Evolutionary conservation across 1,140 invertebrate species (phyloP), one percentile per base, ranked within the genome.

Genomic region (Bombus superbus): DNA sequence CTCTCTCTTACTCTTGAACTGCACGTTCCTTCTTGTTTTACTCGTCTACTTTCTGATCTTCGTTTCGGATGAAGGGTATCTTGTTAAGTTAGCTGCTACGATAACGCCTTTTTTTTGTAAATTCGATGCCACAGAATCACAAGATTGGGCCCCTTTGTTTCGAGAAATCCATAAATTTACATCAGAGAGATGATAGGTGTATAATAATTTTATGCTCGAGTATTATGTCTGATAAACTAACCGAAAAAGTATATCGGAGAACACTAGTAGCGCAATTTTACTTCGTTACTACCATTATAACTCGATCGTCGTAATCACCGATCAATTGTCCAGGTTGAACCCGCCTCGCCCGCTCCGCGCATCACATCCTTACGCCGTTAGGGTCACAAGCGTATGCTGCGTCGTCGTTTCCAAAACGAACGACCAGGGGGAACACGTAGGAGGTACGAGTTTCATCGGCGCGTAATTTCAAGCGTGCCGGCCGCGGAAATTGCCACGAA

Each of bases 211-310:
- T 18, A 35, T n/a, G n/a, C 6, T 35, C n/a, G 11, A 62, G 59
- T 28, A 28, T 62, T 62, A 62, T 28, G 64, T 35, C 1, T 15
- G 15, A 9, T 32, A 25, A 35, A 1, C 38, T 28, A 28, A 40
- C 10, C 68, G 68, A 73, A 32, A 28, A 40, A 3, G n/a, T 18
- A 28, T 38, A 40, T 15, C 40, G 3, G 5, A 15, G 38, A 78
- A 78, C 35, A 78, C 75, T 78, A 28, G 75, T 78, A 78, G 75
- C 75, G 28, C 38, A 40, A 64, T 78, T 78, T 78, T 38, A 28
- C 62, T 59, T 78, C 9, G 32, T 66, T 40, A 78, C 38, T 64
- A 32, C 40, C 57, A 35, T 75, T 44, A 64, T 32, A 42, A 64
- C 38, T n/a, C 28, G 57, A 64, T 78, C 57, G 64, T 38, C 40